Percentiles rank a stretch among this genome's conserved stretches.
phyloP scores from a whole-genome alignment of 1,140 invertebrate genomes.

The Diachasmimorpha longicaudata region DNA sequence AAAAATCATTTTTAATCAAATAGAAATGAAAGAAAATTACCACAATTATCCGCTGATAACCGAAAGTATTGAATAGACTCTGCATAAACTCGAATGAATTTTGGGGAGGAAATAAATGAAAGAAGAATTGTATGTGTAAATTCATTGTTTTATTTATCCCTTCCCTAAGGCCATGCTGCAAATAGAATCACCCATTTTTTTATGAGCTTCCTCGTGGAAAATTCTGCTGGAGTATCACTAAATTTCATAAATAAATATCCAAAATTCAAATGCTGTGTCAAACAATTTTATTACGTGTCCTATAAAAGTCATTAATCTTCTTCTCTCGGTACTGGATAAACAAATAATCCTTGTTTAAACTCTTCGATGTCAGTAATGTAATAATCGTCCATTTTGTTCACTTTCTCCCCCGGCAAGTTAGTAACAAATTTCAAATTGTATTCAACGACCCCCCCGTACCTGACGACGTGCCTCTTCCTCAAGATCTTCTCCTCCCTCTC shows the following conservation, averaged over 20 bases:
- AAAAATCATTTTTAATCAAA: neutral
- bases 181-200: too few relatives aligned
- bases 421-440: constrained; percentile 38
- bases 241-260: too few relatives aligned
- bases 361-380: constrained; percentile 36
- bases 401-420: constrained; percentile 24
- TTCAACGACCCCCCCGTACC: constrained; percentile 22
- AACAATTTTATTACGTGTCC: neutral
- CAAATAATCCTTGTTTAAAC: constrained; percentile 44
- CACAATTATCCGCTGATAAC: neutral
- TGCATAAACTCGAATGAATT: constrained; percentile 4
- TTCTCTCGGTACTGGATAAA: constrained; percentile 43
- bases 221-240: too few relatives aligned
- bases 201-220: too few relatives aligned
- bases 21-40: neutral
- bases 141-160: neutral
- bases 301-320: neutral
- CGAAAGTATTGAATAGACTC: neutral
- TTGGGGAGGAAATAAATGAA: neutral
- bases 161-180: neutral
- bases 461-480: neutral
- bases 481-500: constrained; percentile 9
- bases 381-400: constrained; percentile 23
- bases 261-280: neutral
- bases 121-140: neutral